These are phyloP conservation scores for Cyphomyrmex costatus DNA, from an alignment of 1,140 invertebrate species.

Conservation along the genomic window DNA sequence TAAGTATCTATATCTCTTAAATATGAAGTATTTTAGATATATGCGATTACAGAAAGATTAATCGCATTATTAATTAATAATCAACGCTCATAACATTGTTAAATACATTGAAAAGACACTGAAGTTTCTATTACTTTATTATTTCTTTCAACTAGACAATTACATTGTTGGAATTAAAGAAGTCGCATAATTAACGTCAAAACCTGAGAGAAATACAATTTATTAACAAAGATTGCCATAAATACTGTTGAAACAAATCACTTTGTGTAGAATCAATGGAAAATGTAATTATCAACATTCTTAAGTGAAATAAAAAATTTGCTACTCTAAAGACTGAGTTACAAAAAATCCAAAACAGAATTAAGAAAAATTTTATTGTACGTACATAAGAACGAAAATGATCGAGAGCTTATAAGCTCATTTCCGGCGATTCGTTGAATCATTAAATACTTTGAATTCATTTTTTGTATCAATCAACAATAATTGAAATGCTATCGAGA, in stretches of 20 bases:
- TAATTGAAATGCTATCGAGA: conserved; percentile 50
- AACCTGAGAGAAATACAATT: neutral
- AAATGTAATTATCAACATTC: neutral
- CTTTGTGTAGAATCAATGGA: neutral
- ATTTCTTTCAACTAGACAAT: neutral
- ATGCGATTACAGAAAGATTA: conserved; percentile 6
- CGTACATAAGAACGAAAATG: neutral
- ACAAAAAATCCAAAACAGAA: neutral
- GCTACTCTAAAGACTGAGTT: neutral
- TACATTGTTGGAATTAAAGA: neutral
- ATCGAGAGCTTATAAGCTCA: neutral
- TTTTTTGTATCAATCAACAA: conserved; percentile 48
- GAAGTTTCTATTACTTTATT: neutral
- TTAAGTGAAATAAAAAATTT: neutral
- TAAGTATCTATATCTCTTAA: no score
- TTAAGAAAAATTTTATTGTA: neutral
- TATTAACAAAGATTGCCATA: neutral
- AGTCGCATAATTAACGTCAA: neutral
- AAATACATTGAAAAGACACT: neutral
- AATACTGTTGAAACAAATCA: neutral
- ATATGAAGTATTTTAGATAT: neutral
- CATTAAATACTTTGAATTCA: neutral
- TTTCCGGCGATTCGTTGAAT: conserved; percentile 29
- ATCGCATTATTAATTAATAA: neutral
- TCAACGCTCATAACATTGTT: neutral